Evolutionary conservation across 2,888 invertebrate species (phyloP), one percentile per base, ranked within the genome.

Genomic region (Metellina segmentata): DNA sequence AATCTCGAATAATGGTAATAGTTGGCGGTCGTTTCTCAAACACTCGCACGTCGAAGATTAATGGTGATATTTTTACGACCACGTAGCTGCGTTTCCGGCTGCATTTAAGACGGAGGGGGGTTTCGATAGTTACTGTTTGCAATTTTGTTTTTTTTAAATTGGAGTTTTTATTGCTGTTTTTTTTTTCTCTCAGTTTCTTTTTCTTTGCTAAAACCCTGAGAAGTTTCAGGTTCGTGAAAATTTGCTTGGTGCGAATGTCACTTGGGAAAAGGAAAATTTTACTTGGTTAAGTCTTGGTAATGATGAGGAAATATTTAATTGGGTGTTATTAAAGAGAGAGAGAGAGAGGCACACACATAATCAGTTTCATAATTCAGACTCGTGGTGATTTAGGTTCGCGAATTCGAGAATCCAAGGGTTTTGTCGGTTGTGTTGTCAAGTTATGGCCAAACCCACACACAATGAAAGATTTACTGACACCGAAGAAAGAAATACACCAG

Each of bases 21-120:
- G 85, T 85, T 77, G 85, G 85, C 75, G 72, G 79, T 61, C 89
- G 89, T 89, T 83, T 89, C 48, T 89, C 89, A 89, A 89, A 89
- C 53, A 89, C 89, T 89, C 83, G 89, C 89, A 89, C 89, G 89
- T 89, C 78, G 19, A 78, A 89, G 89, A 89, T 83, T 89, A 89
- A 89, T 83, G 89, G 71, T 71, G 89, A 83, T 77, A 83, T 83
- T 83, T 83, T 89, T 89, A 83, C 70, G 89, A 52, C 83, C 81
- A 88, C 88, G 88, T 81, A 88, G 51, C 6, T 48, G 52, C 78
- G 89, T 89, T 89, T 89, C 89, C 89, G 89, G 89, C 82, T 87
- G 70, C 71, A 71, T 71, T 20, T 71, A 16, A 11, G 8, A 70
- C 69, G 69, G 53, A 34, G 7, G 34, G 48, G n/a, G 61, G 61